Conservation (phyloP, 1,140 invertebrate species). For the Drosophila jambulina region DNA sequence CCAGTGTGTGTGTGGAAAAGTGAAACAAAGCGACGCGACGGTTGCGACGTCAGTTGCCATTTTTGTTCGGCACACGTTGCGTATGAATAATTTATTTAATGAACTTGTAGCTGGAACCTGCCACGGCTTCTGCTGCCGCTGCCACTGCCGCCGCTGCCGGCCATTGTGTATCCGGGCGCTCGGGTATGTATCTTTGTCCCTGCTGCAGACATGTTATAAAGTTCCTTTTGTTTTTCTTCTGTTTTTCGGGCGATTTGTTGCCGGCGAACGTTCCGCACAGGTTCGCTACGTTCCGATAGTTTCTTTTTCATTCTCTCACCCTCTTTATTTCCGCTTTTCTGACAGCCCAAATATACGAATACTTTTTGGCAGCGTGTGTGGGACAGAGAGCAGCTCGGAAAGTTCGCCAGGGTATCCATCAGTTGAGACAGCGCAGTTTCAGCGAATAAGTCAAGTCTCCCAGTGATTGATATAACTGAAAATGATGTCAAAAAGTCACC, state of each 20-base stretch:
- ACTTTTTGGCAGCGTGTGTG: slow-evolving; percentile 48
- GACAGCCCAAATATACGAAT: slow-evolving; percentile 66
- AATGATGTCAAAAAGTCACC: too few species aligned
- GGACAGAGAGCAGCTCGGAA: background rate
- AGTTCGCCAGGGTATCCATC: background rate
- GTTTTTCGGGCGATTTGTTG: slow-evolving; percentile 76
- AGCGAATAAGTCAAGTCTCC: too few species aligned
- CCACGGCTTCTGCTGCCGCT: slow-evolving; percentile 36
- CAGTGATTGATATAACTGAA: too few species aligned
- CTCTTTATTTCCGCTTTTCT: slow-evolving; percentile 52
- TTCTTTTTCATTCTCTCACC: slow-evolving; percentile 38
- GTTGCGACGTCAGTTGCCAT: slow-evolving; percentile 65
- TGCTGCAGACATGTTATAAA: slow-evolving; percentile 73
- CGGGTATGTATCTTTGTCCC: slow-evolving; percentile 59
- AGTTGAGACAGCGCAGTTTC: too few species aligned
- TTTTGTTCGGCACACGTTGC: slow-evolving; percentile 77
- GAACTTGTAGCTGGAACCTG: slow-evolving; percentile 72
- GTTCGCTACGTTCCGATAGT: slow-evolving; percentile 67
- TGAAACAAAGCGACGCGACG: slow-evolving; percentile 65
- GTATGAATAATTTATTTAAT: slow-evolving; percentile 85
- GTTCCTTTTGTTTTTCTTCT: slow-evolving; percentile 72
- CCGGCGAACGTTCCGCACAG: slow-evolving; percentile 53
- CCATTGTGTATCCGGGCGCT: slow-evolving; percentile 32
- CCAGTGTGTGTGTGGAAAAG: slow-evolving; percentile 49
- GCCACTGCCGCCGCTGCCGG: slow-evolving; percentile 32